These are phyloP conservation scores for Pithys albifrons DNA, from an alignment of 2,113 vertebrate genomes.

Conservation along the genomic window DNA sequence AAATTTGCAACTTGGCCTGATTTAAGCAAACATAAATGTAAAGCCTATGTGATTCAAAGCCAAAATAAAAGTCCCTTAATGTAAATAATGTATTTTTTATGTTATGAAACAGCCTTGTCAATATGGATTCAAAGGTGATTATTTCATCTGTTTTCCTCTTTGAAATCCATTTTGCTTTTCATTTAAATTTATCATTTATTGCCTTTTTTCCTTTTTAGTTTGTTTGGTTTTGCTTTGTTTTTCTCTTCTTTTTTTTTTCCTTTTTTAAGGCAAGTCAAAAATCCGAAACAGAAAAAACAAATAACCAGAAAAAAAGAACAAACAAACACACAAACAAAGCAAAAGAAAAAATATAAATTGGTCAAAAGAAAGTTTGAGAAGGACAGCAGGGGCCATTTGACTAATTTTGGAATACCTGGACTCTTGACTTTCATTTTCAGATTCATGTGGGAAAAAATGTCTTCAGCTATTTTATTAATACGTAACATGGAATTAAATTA, in stretches of 20 bases:
- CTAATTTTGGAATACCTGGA: background rate
- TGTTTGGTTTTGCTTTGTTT: background rate
- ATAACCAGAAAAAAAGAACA: background rate
- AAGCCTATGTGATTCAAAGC: background rate
- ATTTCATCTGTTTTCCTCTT: background rate
- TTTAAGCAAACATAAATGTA: background rate
- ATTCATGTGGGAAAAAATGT: background rate
- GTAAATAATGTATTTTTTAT: slow-evolving; percentile 24
- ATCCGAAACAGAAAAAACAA: background rate
- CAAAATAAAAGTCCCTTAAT: background rate
- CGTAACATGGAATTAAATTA: background rate
- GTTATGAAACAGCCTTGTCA: background rate
- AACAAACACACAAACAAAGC: background rate
- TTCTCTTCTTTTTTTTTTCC: background rate
- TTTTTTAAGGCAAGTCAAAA: background rate
- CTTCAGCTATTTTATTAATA: background rate
- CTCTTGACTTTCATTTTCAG: background rate
- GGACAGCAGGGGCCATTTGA: background rate
- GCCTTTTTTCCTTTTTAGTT: background rate
- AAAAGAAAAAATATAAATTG: background rate
- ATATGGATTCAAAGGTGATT: background rate
- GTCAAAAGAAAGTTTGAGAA: background rate
- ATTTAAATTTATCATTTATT: background rate
- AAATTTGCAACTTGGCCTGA: background rate
- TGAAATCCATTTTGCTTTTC: background rate